Base-by-base conservation (phyloP, 2,888 invertebrate species). In the Automeris io region DNA sequence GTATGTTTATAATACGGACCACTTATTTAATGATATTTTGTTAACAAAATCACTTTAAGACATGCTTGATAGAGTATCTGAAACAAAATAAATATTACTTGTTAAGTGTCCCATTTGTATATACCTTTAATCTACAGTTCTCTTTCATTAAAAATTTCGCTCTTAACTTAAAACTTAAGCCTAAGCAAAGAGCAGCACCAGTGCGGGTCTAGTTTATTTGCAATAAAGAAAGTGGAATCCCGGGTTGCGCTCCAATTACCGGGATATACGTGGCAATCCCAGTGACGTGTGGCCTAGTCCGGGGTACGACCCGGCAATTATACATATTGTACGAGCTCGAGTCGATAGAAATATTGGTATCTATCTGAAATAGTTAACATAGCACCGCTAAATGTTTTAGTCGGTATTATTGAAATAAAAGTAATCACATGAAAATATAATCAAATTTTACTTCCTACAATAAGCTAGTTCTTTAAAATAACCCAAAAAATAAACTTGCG, bases 221-320 rank as follows among this genome's bases (percentile, higher is more conserved):
- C 81, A 86, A 85, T 86, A 86, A 86, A 85, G 83, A 82, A 82
- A 86, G 81, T 85, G 81, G 83, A 76, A 83, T 82, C 80, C 80
- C 75, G 76, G 72, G 76, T 75, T 75, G 69, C 73, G 78, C 74
- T 80, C 81, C 87, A 86, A 87, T 87, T 87, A 87, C 85, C 69
- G 65, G 80, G 85, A 87, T 82, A 77, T 87, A 86, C 77, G 77
- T 68, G 74, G 81, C 80, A 60, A 78, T 87, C 76, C 70, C 75
- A 71, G 73, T 83, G 85, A 87, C 85, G 78, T 74, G 83, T 65
- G 61, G 69, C 75, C 71, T 54, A 64, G 71, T 63, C 69, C 73
- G 66, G 68, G 68, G 63, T 57, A 61, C 62, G 57, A 59, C 55
- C 51, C 43, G 57, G 72, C 76, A 81, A 83, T 81, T 83, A 83